Conservation (phyloP, 2,888 invertebrate species). For the Thecophora atra region DNA sequence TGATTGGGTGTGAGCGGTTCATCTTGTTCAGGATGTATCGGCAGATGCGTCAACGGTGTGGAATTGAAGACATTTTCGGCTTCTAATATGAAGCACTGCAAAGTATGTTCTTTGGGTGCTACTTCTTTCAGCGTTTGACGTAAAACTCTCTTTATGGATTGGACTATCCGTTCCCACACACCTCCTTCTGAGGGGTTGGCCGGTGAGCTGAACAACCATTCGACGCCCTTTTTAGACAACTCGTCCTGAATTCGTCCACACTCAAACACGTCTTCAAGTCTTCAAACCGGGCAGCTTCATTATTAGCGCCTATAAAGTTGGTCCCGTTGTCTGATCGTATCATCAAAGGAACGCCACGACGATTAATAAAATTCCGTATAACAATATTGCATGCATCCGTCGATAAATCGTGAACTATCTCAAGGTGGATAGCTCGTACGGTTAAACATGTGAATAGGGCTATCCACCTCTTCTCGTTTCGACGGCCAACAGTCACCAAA, state of each 20-base stretch:
- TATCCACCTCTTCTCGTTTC: no score
- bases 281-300: no score
- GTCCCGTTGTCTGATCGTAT: no score
- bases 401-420: conserved; percentile 28
- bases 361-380: no score
- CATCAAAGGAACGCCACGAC: no score
- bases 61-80: conserved; percentile 41
- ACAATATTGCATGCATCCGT: conserved; percentile 35
- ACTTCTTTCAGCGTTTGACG: conserved; percentile 39
- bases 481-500: no score
- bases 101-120: conserved; percentile 40
- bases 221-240: conserved; percentile 32
- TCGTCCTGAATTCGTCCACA: no score
- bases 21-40: conserved; percentile 32
- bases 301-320: no score
- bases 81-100: no score
- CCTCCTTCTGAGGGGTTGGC: conserved; percentile 16
- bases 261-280: no score
- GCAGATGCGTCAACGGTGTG: conserved; percentile 37
- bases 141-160: conserved; percentile 40
- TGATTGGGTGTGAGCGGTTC: conserved; percentile 42
- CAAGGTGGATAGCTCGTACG: conserved; percentile 40
- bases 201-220: conserved; percentile 25
- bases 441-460: conserved; percentile 45
- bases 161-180: conserved; percentile 41